Percentiles rank a stretch among this genome's conserved stretches.
Evolutionary conservation across 2,888 invertebrate genomes (phyloP).

Genomic region (Byasa hedistus): DNA sequence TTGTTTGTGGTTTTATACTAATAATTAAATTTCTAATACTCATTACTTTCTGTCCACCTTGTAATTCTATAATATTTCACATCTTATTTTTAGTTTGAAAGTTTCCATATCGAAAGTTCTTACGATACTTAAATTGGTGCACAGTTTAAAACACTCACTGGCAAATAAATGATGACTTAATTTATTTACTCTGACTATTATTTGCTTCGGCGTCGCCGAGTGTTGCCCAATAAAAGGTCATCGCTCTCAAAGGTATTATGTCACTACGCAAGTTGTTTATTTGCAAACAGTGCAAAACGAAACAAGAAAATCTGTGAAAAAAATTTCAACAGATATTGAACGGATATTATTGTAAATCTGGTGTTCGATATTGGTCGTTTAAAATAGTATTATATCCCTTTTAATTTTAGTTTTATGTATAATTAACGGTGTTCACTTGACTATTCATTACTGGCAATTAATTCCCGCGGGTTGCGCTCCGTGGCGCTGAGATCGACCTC

Average conservation of each 20-base stretch:
- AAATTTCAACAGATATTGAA: neutral
- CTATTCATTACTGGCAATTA: slow-evolving; percentile 80
- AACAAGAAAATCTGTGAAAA: neutral
- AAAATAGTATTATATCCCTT: slow-evolving; percentile 34
- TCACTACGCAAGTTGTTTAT: slow-evolving; percentile 33
- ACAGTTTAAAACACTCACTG: no score
- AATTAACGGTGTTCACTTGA: slow-evolving; percentile 78
- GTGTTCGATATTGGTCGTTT: slow-evolving; percentile 25
- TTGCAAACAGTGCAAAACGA: slow-evolving; percentile 68
- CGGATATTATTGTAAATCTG: slow-evolving; percentile 22
- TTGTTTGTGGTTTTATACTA: no score
- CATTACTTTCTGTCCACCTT: no score
- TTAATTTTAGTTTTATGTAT: slow-evolving; percentile 53
- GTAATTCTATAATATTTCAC: no score
- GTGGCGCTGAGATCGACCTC: slow-evolving; percentile 79
- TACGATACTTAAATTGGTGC: no score
- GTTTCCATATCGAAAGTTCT: no score
- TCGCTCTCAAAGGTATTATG: slow-evolving; percentile 37
- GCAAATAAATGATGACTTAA: neutral
- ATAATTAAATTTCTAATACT: no score
- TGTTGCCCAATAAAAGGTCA: slow-evolving; percentile 47
- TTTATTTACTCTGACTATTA: slow-evolving; percentile 30
- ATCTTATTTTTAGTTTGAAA: no score
- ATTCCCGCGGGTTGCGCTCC: slow-evolving; percentile 78
- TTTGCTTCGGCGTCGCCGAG: slow-evolving; percentile 39